Percentiles rank a stretch among this genome's conserved stretches.
Evolutionary conservation across 92 coral and sea anemone species (phyloP).

Genomic region (Actinernus sp.): DNA sequence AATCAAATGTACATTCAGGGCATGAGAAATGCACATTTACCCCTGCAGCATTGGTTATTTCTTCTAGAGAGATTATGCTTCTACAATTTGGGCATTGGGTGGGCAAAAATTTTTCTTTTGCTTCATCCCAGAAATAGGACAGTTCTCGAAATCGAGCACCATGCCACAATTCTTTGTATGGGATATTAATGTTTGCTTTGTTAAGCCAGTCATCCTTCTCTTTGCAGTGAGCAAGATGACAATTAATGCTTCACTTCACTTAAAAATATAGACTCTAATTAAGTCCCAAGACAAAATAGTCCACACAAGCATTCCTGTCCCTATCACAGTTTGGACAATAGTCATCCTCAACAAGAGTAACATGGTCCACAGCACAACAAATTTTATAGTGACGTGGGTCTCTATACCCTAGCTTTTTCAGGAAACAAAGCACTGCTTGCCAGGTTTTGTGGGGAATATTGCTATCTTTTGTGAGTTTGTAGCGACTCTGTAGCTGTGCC

Average conservation of each 20-base stretch:
- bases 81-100: constrained; percentile 61
- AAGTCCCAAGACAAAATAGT: constrained; percentile 68
- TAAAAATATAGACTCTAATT: constrained; percentile 53
- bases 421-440: constrained; percentile 35
- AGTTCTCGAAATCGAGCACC: constrained; percentile 62
- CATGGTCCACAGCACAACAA: constrained; percentile 62
- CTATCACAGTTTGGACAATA: constrained; percentile 65
- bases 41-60: constrained; percentile 18
- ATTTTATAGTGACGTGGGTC: constrained; percentile 54
- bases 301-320: constrained; percentile 31
- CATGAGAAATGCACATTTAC: constrained; percentile 35
- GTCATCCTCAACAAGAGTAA: constrained; percentile 32
- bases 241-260: constrained; percentile 7
- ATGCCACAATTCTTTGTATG: constrained; percentile 60
- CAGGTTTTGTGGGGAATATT: constrained; percentile 55
- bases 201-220: constrained; percentile 51
- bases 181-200: background rate
- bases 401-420: constrained; percentile 60
- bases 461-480: constrained; percentile 34
- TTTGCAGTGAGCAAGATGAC: constrained; percentile 67
- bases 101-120: constrained; percentile 41
- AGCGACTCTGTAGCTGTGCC: constrained; percentile 34
- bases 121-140: constrained; percentile 68
- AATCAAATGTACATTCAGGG: constrained; percentile 37
- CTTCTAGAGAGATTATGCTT: constrained; percentile 28